Evolutionary conservation across 2,113 vertebrate species (phyloP).

Genomic region (Leuciscus idus): DNA sequence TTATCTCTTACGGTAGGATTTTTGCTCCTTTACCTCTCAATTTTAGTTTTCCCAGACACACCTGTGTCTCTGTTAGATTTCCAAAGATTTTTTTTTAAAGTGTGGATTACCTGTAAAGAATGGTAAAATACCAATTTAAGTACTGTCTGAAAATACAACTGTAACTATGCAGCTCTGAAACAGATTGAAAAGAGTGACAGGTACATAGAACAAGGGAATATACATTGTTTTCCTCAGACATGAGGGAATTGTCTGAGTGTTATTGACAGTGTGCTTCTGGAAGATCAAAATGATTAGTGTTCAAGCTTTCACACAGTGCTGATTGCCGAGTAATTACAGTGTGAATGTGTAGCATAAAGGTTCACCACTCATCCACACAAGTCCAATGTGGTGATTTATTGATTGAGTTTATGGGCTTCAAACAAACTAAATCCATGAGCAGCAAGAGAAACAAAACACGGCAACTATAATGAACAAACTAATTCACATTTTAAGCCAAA

Average conservation of each 20-base stretch:
- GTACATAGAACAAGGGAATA: background rate
- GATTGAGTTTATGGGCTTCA: background rate
- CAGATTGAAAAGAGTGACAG: background rate
- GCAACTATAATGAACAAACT: background rate
- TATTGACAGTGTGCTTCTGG: background rate
- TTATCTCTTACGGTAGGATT: conserved; percentile 25
- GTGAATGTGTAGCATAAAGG: background rate
- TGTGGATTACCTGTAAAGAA: background rate
- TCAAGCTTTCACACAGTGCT: background rate
- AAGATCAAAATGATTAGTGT: background rate
- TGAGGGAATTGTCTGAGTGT: background rate
- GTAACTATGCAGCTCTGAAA: background rate
- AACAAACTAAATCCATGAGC: background rate
- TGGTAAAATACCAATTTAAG: background rate
- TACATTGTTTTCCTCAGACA: background rate
- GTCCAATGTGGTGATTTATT: background rate
- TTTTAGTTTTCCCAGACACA: background rate
- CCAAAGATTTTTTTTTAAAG: background rate
- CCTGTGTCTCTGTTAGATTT: background rate
- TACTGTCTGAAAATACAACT: background rate
- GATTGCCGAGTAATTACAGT: background rate
- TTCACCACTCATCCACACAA: background rate
- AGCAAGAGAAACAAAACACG: background rate
- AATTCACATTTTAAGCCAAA: background rate
- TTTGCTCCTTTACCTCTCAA: background rate